These are phyloP conservation scores for Eupithecia pulchellata DNA, from an alignment of 2,888 invertebrate species.

Conservation along the genomic window DNA sequence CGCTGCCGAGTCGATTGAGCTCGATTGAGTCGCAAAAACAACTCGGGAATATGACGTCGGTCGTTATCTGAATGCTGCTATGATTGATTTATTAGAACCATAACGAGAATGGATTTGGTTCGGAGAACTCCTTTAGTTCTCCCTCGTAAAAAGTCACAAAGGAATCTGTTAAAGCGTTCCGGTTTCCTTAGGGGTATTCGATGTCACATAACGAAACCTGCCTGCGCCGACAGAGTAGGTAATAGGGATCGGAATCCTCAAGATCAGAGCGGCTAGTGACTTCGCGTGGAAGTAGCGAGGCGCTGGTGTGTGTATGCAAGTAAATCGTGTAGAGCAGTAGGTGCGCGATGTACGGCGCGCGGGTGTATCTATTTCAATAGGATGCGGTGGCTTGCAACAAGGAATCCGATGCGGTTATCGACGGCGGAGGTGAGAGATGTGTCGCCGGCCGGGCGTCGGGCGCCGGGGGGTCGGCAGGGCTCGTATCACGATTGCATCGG, in stretches of 20 bases:
- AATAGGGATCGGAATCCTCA: constrained; percentile 51
- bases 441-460: constrained; percentile 61
- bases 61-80: constrained; percentile 58
- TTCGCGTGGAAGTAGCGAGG: constrained; percentile 61
- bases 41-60: constrained; percentile 61
- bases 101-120: constrained; percentile 56
- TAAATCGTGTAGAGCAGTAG: constrained; percentile 70
- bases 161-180: constrained; percentile 18
- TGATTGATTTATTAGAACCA: constrained; percentile 67
- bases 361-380: constrained; percentile 80
- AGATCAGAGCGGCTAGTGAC: constrained; percentile 54
- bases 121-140: constrained; percentile 44
- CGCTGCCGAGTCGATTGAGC: constrained; percentile 62
- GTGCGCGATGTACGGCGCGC: constrained; percentile 61
- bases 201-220: constrained; percentile 32
- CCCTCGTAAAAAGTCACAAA: constrained; percentile 44
- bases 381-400: constrained; percentile 82
- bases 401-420: constrained; percentile 84
- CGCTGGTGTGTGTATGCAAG: constrained; percentile 52
- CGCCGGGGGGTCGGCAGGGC: constrained; percentile 56
- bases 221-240: constrained; percentile 38
- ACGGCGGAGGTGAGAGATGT: constrained; percentile 81
- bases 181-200: constrained; percentile 33
- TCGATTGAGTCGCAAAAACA: constrained; percentile 68
- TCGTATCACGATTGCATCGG: constrained; percentile 85